phyloP scores from a whole-genome alignment of 2,113 vertebrate species.

The Pedionomus torquatus region DNA sequence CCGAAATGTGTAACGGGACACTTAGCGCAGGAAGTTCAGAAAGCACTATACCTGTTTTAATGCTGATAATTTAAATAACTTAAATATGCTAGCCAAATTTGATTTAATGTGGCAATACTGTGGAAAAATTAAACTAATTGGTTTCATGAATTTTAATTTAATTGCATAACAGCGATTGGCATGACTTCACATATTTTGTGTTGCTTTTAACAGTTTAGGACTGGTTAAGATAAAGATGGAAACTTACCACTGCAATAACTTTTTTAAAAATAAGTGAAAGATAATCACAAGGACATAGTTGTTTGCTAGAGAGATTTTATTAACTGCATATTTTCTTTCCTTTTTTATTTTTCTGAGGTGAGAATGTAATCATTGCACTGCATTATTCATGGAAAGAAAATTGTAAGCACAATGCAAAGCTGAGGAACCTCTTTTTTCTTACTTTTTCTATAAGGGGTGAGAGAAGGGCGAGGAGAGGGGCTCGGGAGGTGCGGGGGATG shows the following conservation, averaged over 20 bases:
- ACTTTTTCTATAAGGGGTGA: neutral
- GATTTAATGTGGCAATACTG: neutral
- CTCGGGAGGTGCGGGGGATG: neutral
- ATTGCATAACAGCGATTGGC: neutral
- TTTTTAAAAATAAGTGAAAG: neutral
- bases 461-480: neutral
- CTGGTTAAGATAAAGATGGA: neutral
- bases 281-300: neutral
- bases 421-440: neutral
- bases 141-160: conserved; percentile 24
- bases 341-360: neutral
- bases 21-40: neutral
- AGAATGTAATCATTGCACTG: neutral
- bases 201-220: neutral
- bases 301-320: neutral
- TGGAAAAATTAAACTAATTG: neutral
- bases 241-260: neutral
- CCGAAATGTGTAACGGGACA: neutral
- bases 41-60: neutral
- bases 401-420: neutral
- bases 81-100: neutral
- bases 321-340: neutral
- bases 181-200: neutral
- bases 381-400: neutral
- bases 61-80: neutral